Evolutionary conservation across 1,140 invertebrate species (phyloP).

Genomic region (Drosophila sp.): DNA sequence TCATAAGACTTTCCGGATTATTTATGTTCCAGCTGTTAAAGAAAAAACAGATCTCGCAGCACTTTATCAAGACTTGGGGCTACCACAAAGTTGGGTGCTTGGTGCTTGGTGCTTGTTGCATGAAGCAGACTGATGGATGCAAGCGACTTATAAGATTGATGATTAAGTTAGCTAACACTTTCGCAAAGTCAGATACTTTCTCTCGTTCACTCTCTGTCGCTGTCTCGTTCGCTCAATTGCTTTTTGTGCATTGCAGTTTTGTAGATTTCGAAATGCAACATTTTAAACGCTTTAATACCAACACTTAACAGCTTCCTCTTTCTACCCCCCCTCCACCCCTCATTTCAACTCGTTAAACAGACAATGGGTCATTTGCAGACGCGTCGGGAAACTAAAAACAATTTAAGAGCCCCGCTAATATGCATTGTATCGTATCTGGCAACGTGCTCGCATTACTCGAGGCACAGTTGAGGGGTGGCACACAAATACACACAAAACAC

Average conservation of each 20-base stretch:
- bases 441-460: slow-evolving; percentile 19
- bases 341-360: slow-evolving; percentile 11
- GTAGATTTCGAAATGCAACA: slow-evolving; percentile 67
- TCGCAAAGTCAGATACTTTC: slow-evolving; percentile 7
- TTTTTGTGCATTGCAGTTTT: slow-evolving; percentile 30
- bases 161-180: slow-evolving; percentile 6
- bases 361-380: slow-evolving; percentile 80
- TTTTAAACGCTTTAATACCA: slow-evolving; percentile 68
- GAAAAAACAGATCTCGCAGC: slow-evolving; percentile 25
- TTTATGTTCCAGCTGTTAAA: slow-evolving; percentile 30
- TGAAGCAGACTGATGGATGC: neutral
- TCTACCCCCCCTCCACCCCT: neutral
- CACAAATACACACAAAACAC: no score
- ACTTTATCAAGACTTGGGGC: slow-evolving; percentile 25
- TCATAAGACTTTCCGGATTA: slow-evolving; percentile 6
- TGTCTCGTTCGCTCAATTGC: neutral
- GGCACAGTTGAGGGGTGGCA: neutral
- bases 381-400: slow-evolving; percentile 77
- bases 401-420: slow-evolving; percentile 75
- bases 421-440: slow-evolving; percentile 61
- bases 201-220: neutral
- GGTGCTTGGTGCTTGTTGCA: neutral
- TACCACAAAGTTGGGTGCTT: neutral
- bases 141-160: slow-evolving; percentile 1
- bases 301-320: slow-evolving; percentile 38